Conservation (phyloP, 2,888 invertebrate species). For the Yponomeuta cagnagella region DNA sequence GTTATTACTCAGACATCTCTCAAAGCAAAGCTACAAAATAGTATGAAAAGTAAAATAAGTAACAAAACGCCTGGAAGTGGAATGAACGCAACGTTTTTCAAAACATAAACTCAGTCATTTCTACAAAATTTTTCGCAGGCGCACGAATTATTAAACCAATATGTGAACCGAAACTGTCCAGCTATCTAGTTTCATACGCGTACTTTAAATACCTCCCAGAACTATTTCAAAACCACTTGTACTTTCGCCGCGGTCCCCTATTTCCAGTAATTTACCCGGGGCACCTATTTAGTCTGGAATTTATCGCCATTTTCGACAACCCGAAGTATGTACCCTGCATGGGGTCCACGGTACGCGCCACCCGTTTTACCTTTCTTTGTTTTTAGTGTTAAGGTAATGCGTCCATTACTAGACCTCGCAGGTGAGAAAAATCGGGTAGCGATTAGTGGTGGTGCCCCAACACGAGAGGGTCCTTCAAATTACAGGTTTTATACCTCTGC, state of each 20-base stretch:
- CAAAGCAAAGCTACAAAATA: background rate
- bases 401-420: conserved; percentile 21
- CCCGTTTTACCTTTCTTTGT: background rate
- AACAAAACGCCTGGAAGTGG: background rate
- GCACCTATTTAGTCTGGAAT: background rate
- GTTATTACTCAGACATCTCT: background rate
- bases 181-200: background rate
- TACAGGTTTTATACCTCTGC: conserved; percentile 34
- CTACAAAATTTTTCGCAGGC: background rate
- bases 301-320: background rate
- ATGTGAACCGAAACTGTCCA: background rate
- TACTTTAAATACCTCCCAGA: background rate
- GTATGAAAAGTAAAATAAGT: background rate
- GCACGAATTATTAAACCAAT: background rate
- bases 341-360: background rate
- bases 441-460: conserved; percentile 47
- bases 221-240: background rate
- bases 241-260: background rate
- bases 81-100: background rate
- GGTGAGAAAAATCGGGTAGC: conserved; percentile 39
- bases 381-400: conserved; percentile 8
- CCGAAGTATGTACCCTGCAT: background rate
- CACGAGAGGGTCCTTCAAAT: conserved; percentile 44
- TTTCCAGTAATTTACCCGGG: background rate
- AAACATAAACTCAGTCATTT: background rate